Evolutionary conservation across 2,113 vertebrate species (phyloP), one percentile per base, ranked within the genome.

Genomic region (Carassius auratus): DNA sequence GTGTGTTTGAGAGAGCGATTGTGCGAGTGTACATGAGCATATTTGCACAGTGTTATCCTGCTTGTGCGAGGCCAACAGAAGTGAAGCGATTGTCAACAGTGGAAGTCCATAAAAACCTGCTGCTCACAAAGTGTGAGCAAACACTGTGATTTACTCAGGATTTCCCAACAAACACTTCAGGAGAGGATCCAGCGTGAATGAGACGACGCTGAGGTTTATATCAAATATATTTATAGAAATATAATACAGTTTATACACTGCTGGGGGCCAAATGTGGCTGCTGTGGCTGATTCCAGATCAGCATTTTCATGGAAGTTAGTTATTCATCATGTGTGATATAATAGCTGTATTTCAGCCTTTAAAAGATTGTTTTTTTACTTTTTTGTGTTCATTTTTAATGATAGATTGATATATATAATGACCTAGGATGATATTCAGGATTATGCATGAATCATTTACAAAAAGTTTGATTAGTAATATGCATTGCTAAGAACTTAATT

Each of bases 1-100:
- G 86, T 87, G 90, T 89, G 89, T 62, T 89, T 88, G 91, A 93
- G 93, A 5, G 42, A 42, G 42, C 2, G 42, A 42, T 8, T 45
- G 42, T 45, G 42, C 12, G 48, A 50, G 12, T 95, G 94, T 94
- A 93, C 92, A 93, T 91, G 91, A 90, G 92, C 90, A 86, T 95
- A 90, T 96, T 96, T 95, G 93, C 94, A 93, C 93, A 95, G 94
- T 57, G 93, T 95, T 95, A 94, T 94, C 94, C 94, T 91, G 93
- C 92, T 91, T 94, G 94, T 90, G 86, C 88, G 91, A 91, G 92
- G 93, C 92, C 93, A 94, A 94, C 92, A 89, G 92, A 90, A 94
- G 93, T 91, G 89, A 91, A 78, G 88, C 89, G 86, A 93, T 93
- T 93, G 94, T 95, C 94, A 95, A 95, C 92, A 95, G 92, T 90